Conservation (phyloP, 64 coral and sea anemone species). For the Montipora capricornis region DNA sequence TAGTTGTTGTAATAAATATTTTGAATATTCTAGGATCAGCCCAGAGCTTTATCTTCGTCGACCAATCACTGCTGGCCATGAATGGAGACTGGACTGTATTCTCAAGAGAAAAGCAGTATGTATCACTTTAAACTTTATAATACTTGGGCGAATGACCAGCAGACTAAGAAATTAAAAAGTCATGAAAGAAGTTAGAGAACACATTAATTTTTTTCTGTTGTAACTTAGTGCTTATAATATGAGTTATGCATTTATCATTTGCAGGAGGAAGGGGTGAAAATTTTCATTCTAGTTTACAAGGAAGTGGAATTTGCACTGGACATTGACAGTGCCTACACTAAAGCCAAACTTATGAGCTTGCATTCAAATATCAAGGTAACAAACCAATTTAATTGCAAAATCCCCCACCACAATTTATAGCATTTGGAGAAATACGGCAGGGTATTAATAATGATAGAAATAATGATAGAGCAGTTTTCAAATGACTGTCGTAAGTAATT, state of each 20-base stretch:
- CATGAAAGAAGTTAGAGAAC: not conserved
- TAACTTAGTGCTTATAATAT: not conserved
- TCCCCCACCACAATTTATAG: too few species aligned
- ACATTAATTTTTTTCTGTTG: not conserved
- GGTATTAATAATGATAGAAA: too few species aligned
- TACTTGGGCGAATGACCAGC: not conserved
- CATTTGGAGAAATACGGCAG: too few species aligned
- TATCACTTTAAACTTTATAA: not conserved
- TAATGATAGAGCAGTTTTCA: too few species aligned
- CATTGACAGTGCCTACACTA: constrained; percentile 92
- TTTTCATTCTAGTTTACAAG: constrained; percentile 94
- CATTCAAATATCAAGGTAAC: constrained; percentile 92
- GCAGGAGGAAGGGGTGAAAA: constrained; percentile 86
- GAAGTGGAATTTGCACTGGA: constrained; percentile 92
- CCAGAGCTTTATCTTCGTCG: constrained; percentile 89
- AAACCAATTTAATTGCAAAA: not conserved
- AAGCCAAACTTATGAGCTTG: constrained; percentile 73
- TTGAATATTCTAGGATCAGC: constrained; percentile 69
- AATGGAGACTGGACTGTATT: constrained; percentile 87
- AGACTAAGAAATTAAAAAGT: not conserved
- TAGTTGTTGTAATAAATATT: not conserved
- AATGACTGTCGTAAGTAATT: too few species aligned
- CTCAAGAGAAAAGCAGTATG: constrained; percentile 93
- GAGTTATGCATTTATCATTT: not conserved
- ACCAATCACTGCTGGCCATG: constrained; percentile 81